phyloP scores from a whole-genome alignment of 1,140 invertebrate genomes.

The Pomacea maculata region DNA sequence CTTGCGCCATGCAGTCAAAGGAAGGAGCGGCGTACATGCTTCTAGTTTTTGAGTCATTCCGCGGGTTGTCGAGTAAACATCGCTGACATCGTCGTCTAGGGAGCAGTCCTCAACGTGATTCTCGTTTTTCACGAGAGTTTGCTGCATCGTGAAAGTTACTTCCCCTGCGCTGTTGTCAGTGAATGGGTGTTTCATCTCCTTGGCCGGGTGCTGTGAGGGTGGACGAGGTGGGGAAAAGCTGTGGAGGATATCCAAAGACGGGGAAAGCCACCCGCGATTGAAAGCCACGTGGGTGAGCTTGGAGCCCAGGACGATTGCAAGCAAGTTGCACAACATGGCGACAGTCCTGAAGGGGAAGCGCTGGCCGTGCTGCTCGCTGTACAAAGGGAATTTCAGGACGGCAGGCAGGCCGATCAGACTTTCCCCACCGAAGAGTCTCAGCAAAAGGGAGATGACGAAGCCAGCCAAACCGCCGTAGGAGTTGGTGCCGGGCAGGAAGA shows the following conservation, averaged over 20 bases:
- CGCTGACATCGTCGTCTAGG: not conserved
- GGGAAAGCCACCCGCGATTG: not conserved
- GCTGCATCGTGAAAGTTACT: not conserved
- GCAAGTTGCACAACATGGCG: slow-evolving; percentile 39
- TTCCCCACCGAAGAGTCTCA: slow-evolving; percentile 87
- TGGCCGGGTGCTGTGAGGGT: no score
- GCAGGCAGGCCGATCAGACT: slow-evolving; percentile 81
- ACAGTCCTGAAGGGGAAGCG: slow-evolving; percentile 49
- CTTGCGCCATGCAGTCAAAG: not conserved
- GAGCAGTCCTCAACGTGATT: not conserved
- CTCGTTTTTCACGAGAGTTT: not conserved
- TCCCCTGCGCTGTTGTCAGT: not conserved
- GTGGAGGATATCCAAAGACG: not conserved
- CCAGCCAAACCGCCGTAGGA: slow-evolving; percentile 88
- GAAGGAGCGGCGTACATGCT: not conserved
- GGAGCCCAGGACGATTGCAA: slow-evolving; percentile 40
- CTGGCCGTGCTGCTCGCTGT: slow-evolving; percentile 71
- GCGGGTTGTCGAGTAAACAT: not conserved
- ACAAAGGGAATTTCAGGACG: slow-evolving; percentile 86
- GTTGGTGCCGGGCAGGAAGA: slow-evolving; percentile 72
- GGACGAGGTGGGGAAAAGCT: not conserved
- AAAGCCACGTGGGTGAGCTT: slow-evolving; percentile 24
- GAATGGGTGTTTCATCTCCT: not conserved
- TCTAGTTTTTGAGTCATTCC: not conserved
- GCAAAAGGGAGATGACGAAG: slow-evolving; percentile 87